phyloP scores from a whole-genome alignment of 2,113 vertebrate species.

The Osmerus eperlanus region DNA sequence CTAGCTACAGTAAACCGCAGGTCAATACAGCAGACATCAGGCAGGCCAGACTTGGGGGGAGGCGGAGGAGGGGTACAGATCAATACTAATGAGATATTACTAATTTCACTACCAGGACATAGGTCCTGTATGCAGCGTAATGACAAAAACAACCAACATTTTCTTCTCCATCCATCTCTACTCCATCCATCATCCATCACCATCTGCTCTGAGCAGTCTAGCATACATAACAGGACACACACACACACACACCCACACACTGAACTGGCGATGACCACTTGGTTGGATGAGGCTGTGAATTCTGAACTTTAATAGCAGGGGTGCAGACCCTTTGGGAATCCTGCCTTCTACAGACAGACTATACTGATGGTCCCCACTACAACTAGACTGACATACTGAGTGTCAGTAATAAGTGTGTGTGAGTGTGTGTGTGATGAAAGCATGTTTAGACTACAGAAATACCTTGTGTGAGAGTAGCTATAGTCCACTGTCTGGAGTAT shows the following conservation, averaged over 20 bases:
- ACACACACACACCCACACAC: neutral
- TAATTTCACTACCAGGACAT: constrained; percentile 4
- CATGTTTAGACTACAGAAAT: constrained; percentile 61
- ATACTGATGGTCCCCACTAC: too few relatives aligned
- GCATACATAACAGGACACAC: neutral
- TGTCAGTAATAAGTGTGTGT: too few relatives aligned
- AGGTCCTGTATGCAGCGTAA: constrained; percentile 13
- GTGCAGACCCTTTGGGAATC: neutral
- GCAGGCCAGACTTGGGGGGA: neutral
- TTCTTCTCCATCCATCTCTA: constrained; percentile 47
- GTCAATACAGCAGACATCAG: neutral
- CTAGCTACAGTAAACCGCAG: neutral
- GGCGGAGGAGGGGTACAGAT: neutral
- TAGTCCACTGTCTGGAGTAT: neutral
- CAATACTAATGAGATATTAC: constrained; percentile 8
- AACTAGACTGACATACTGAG: too few relatives aligned
- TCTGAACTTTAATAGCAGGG: constrained; percentile 1
- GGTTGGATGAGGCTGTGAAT: neutral
- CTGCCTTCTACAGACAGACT: too few relatives aligned
- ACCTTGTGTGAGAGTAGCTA: constrained; percentile 32
- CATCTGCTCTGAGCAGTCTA: neutral
- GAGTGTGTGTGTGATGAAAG: too few relatives aligned
- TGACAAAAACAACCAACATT: constrained; percentile 67
- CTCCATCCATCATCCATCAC: constrained; percentile 59
- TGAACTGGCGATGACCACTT: neutral